Base-by-base conservation (phyloP, 92 coral and sea anemone species). In the Palythoa caribaeorum region DNA sequence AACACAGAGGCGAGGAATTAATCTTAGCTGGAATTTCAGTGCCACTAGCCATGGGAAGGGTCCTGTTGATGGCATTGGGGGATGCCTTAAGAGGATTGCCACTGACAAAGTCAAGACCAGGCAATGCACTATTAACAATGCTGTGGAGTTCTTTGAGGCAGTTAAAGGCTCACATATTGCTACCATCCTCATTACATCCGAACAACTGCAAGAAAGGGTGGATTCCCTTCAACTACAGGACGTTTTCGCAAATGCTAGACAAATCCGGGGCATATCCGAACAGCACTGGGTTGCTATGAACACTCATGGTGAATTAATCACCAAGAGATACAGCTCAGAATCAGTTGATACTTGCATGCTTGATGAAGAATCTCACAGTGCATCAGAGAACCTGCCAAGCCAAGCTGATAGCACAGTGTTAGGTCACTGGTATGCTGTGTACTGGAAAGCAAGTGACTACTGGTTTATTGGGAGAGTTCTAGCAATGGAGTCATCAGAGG, bases 351-450 rank as follows among this genome's bases (percentile, higher is more conserved):
- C 55, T 53, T 53, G 71, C 83, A 70, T 36, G 73, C 71, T 78
- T 75, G 52, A 14, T 68, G 90, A 87, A 69, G 90, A 68, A 79
- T 37, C 90, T n/a, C 83, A 54, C 83, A 35, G 83, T 77, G 83
- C 68, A 77, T 77, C 77, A 38, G 85, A 47, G 66, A 69, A 60
- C 38, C 71, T 65, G 47, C 65, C 63, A 78, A 78, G 79, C 83
- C 68, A 87, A 50, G 76, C 47, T 78, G 78, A 68, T n/a, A 87
- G 51, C 81, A 76, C 12, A 66, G 90, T 78, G 90, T 48, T 87
- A 65, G 86, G 90, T 78, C 86, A 78, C 50, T 87, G 90, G 90
- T 87, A 87, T 87, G 86, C 79, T 21, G 80, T 87, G 78, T 79
- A 87, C 78, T 87, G 86, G 80, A 87, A 75, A 87, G 85, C 90